Evolutionary conservation across 1,140 invertebrate genomes (phyloP).

Genomic region (Nomia melanderi): DNA sequence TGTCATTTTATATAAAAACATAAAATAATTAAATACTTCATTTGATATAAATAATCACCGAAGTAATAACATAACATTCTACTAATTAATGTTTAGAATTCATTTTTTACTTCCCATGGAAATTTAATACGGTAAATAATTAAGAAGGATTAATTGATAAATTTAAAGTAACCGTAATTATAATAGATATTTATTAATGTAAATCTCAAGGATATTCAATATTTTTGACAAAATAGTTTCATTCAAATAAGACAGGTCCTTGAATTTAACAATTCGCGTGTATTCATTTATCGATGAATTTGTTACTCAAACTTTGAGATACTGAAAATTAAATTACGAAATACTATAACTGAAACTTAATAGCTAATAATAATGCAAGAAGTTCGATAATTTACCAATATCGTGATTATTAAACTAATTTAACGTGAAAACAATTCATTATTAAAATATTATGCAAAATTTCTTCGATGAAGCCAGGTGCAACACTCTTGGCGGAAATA

Average conservation of each 20-base stretch:
- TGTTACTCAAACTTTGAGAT: neutral
- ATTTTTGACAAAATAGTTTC: neutral
- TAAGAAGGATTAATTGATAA: no score
- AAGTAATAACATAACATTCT: no score
- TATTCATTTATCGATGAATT: neutral
- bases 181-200: no score
- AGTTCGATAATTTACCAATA: no score
- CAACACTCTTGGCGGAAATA: constrained; percentile 43
- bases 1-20: no score
- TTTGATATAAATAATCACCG: no score
- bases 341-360: neutral
- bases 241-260: neutral
- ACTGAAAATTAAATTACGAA: neutral
- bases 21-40: no score
- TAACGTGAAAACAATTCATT: neutral
- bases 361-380: neutral
- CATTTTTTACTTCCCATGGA: no score
- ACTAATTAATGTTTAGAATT: no score
- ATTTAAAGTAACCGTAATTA: no score
- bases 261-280: neutral
- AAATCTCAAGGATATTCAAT: no score
- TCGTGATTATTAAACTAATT: neutral
- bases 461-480: constrained; percentile 14
- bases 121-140: no score
- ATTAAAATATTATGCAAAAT: neutral